These are phyloP conservation scores for Ips nitidus DNA, from an alignment of 1,140 invertebrate genomes.

Conservation along the genomic window DNA sequence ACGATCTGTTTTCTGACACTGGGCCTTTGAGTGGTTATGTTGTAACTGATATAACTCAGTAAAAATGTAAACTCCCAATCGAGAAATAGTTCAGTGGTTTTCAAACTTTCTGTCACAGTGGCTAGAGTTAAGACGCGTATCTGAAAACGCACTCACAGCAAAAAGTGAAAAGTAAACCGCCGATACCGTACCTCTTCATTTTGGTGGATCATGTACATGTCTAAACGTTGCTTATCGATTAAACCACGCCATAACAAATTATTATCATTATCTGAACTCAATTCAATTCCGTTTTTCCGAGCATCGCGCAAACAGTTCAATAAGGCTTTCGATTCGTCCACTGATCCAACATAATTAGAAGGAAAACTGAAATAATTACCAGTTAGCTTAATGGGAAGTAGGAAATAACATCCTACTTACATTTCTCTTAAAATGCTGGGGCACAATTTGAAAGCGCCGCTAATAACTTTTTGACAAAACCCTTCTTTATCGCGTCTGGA, in stretches of 20 bases:
- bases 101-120: conserved; percentile 73
- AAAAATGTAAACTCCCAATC: conserved; percentile 68
- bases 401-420: conserved; percentile 29
- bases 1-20: conserved; percentile 62
- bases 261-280: conserved; percentile 52
- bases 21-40: conserved; percentile 71
- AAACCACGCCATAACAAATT: conserved; percentile 44
- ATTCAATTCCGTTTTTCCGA: conserved; percentile 52
- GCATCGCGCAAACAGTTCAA: conserved; percentile 46
- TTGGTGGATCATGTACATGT: conserved; percentile 44
- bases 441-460: conserved; percentile 40
- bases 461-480: conserved; percentile 39
- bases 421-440: conserved; percentile 38
- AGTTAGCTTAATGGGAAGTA: background rate
- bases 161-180: conserved; percentile 4
- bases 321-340: conserved; percentile 42
- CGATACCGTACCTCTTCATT: conserved; percentile 39
- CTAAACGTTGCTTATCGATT: conserved; percentile 53
- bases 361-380: conserved; percentile 32
- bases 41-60: conserved; percentile 66
- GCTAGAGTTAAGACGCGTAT: conserved; percentile 61
- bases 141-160: conserved; percentile 32
- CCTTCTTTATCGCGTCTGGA: conserved; percentile 19
- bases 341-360: conserved; percentile 34
- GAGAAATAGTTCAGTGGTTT: conserved; percentile 68